Evolutionary conservation across 2,797 vertebrate genomes (phyloP).

Genomic region (Heliangelus exortis): DNA sequence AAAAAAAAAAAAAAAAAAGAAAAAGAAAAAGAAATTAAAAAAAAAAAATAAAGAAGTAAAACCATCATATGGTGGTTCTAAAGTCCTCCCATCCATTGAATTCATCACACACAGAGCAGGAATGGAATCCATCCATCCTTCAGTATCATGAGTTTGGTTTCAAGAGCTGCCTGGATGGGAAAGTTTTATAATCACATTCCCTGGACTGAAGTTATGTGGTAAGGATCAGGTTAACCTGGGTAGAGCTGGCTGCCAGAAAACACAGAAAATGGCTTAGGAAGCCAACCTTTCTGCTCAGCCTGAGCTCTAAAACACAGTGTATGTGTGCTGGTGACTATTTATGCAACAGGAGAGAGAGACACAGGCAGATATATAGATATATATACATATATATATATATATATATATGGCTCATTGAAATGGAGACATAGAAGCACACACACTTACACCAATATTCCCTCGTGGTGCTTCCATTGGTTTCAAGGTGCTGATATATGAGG

Average conservation of each 20-base stretch:
- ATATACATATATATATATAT: no score
- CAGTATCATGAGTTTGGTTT: not conserved
- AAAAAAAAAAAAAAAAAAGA: not conserved
- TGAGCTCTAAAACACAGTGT: not conserved
- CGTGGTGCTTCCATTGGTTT: not conserved
- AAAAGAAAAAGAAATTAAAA: fast-evolving
- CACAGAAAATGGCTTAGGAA: constrained; percentile 59
- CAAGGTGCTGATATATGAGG: not conserved
- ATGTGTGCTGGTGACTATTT: not conserved
- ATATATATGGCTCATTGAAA: not conserved
- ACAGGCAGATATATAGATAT: no score
- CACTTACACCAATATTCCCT: not conserved
- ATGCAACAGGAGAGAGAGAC: not conserved
- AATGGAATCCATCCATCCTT: constrained; percentile 26
- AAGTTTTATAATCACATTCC: constrained; percentile 63
- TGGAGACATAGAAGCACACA: not conserved
- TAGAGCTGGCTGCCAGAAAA: constrained; percentile 45
- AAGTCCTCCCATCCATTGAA: not conserved
- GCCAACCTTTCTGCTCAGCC: constrained; percentile 48
- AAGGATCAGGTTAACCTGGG: constrained; percentile 67
- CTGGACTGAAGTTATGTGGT: constrained; percentile 60
- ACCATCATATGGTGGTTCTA: not conserved
- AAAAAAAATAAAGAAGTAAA: not conserved
- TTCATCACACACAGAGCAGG: not conserved
- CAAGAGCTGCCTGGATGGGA: constrained; percentile 34